Evolutionary conservation across 2,888 invertebrate genomes (phyloP).

Genomic region (Sminthurinus aureus): DNA sequence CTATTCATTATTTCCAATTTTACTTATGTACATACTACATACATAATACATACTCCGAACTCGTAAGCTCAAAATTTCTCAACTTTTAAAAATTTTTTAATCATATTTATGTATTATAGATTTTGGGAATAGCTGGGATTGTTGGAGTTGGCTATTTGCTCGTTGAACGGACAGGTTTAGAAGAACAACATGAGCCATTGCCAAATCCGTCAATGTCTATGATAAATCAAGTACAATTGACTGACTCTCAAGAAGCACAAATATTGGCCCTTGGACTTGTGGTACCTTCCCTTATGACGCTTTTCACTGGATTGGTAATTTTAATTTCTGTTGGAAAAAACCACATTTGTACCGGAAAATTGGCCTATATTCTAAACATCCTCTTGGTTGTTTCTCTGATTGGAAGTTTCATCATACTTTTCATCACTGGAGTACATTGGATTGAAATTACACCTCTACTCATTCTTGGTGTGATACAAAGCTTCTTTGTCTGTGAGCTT

Average conservation of each 20-base stretch:
- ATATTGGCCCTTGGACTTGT: constrained; percentile 9
- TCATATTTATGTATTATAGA: not conserved
- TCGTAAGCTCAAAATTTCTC: not conserved
- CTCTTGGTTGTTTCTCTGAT: not conserved
- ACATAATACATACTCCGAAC: too few relatives aligned
- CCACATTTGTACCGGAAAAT: constrained; percentile 3
- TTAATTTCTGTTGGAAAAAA: constrained; percentile 23
- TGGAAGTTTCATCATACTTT: not conserved
- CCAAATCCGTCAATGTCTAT: too few relatives aligned
- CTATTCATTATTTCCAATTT: too few relatives aligned
- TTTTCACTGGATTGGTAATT: constrained; percentile 9
- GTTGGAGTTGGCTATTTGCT: constrained; percentile 11
- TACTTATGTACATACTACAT: too few relatives aligned
- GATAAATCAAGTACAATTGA: too few relatives aligned
- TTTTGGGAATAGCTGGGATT: constrained; percentile 15
- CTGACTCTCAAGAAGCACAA: too few relatives aligned
- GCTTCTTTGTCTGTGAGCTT: constrained; percentile 13
- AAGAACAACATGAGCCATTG: too few relatives aligned
- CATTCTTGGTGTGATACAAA: constrained; percentile 4
- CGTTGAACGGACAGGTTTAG: not conserved
- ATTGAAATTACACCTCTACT: constrained; percentile 3
- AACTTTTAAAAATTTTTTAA: not conserved
- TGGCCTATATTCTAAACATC: constrained; percentile 21
- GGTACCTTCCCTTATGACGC: constrained; percentile 15
- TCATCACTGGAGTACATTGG: constrained; percentile 23